Percentiles rank a stretch among this genome's conserved stretches.
Evolutionary conservation across 2,113 vertebrate genomes (phyloP).

Genomic region (Aix galericulata): DNA sequence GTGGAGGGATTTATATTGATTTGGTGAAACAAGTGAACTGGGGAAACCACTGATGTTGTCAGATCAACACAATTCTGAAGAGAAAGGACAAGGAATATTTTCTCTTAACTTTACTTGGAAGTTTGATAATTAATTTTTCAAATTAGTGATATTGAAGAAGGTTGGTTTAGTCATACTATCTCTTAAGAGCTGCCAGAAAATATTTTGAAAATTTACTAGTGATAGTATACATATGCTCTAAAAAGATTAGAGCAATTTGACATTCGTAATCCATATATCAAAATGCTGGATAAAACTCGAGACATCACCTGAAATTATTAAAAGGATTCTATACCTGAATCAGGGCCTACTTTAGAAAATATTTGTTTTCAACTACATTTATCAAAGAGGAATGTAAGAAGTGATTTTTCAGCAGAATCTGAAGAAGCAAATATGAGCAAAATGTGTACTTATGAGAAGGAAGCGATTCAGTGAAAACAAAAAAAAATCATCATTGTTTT

Average conservation of each 20-base stretch:
- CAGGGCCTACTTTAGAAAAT: neutral
- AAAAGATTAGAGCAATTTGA: neutral
- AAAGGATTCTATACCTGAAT: neutral
- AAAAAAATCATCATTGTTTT: too few species aligned
- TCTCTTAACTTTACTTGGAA: neutral
- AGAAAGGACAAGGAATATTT: neutral
- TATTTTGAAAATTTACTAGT: neutral
- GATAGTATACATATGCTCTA: neutral
- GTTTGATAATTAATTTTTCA: neutral
- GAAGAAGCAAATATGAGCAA: neutral
- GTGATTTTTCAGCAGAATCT: neutral
- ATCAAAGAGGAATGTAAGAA: neutral
- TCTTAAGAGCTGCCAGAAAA: constrained; percentile 8
- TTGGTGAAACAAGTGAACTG: neutral
- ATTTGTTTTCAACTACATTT: neutral
- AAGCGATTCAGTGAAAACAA: neutral
- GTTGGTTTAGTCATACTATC: neutral
- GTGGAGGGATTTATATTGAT: neutral
- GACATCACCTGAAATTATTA: neutral
- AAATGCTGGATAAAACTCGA: neutral
- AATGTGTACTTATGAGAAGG: neutral
- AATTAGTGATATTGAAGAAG: neutral
- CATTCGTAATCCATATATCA: neutral
- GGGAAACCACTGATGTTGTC: neutral
- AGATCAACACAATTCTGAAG: neutral